Percentiles rank a stretch among this genome's conserved stretches.
Conservation (phyloP, 2,888 invertebrate genomes). For the Stenodera caucasica region DNA sequence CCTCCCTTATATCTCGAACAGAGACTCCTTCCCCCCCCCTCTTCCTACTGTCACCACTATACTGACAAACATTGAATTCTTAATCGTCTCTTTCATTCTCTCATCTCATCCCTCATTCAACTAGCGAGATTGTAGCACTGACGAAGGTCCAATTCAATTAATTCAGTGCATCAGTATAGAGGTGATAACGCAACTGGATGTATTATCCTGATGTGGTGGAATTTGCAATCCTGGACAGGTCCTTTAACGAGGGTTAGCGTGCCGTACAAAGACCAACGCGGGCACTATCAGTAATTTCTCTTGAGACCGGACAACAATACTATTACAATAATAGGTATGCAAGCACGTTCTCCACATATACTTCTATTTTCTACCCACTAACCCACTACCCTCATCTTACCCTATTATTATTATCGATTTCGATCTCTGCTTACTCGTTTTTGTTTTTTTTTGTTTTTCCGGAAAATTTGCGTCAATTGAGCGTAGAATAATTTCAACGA, state of each 20-base stretch:
- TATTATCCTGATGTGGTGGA: conserved; percentile 16
- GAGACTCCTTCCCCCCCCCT: neutral
- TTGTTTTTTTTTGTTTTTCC: conserved; percentile 1
- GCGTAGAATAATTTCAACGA: conserved; percentile 9
- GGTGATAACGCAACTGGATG: conserved; percentile 15
- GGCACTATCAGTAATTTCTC: conserved; percentile 26
- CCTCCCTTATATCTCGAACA: too few species aligned
- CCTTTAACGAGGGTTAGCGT: conserved; percentile 25
- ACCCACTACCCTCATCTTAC: too few species aligned
- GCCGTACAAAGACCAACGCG: conserved; percentile 12
- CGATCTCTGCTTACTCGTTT: too few species aligned
- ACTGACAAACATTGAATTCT: conserved; percentile 12
- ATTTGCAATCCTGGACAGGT: conserved; percentile 18
- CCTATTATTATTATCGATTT: conserved; percentile 9
- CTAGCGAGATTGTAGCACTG: neutral
- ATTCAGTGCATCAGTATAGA: conserved; percentile 11
- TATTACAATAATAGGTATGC: conserved; percentile 24
- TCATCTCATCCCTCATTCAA: conserved; percentile 1
- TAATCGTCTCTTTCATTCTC: conserved; percentile 9
- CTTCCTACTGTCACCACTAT: neutral
- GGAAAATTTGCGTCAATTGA: conserved; percentile 10
- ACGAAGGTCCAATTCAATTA: conserved; percentile 14
- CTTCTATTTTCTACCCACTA: neutral
- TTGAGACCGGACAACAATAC: conserved; percentile 23
- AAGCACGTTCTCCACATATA: conserved; percentile 8